Conservation (phyloP, 2,113 vertebrate species). For the Ramphastos sulfuratus region DNA sequence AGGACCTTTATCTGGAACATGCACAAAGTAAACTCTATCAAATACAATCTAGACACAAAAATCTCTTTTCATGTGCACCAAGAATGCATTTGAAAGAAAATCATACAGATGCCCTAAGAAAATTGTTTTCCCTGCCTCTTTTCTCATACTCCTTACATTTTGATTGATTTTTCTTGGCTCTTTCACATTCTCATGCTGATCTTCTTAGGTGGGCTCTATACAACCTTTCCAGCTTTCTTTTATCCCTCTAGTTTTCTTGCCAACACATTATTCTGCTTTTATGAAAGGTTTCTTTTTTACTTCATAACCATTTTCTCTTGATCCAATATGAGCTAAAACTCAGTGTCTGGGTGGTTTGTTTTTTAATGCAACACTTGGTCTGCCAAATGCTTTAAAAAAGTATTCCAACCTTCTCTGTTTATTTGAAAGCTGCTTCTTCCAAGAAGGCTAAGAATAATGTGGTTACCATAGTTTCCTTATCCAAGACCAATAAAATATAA, state of each 20-base stretch:
- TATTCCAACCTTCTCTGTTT: constrained; percentile 40
- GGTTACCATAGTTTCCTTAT: constrained; percentile 55
- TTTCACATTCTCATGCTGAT: neutral
- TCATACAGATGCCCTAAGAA: constrained; percentile 22
- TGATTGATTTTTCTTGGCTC: constrained; percentile 56
- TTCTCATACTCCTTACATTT: constrained; percentile 35
- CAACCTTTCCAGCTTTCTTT: constrained; percentile 38
- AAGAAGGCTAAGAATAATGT: constrained; percentile 35
- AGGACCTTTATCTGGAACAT: neutral
- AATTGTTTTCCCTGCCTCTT: constrained; percentile 11
- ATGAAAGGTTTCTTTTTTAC: constrained; percentile 48
- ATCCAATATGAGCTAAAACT: constrained; percentile 1
- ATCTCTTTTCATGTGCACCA: neutral
- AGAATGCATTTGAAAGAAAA: constrained; percentile 26
- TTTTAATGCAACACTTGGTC: constrained; percentile 8
- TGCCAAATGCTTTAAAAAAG: constrained; percentile 46
- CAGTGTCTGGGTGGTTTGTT: neutral
- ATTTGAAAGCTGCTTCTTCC: constrained; percentile 27
- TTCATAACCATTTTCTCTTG: constrained; percentile 7
- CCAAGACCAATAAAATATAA: constrained; percentile 2
- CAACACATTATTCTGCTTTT: constrained; percentile 18
- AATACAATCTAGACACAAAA: constrained; percentile 1
- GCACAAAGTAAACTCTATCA: neutral
- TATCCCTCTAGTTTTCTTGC: neutral
- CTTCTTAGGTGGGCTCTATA: constrained; percentile 50